Conservation (phyloP, 1,140 invertebrate genomes). For the Laodelphax striatellus region DNA sequence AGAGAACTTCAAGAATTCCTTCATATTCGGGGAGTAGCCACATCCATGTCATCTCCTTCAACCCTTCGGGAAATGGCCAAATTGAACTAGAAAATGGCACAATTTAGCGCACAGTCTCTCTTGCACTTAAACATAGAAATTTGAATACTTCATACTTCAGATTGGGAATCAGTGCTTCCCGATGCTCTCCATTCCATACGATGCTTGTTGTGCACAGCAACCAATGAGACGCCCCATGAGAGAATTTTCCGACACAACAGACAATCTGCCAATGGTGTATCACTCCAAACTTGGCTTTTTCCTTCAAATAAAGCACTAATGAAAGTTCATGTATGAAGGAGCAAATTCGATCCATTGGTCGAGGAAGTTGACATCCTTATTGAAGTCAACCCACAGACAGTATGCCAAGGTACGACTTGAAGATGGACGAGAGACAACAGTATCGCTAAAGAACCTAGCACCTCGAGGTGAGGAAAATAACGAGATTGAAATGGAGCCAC, state of each 20-base stretch:
- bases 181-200: too few species aligned
- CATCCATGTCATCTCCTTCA: neutral
- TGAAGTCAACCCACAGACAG: neutral
- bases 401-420: neutral
- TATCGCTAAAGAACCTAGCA: neutral
- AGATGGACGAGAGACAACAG: neutral
- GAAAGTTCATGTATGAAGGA: too few species aligned
- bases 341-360: neutral
- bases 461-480: too few species aligned
- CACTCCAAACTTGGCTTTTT: too few species aligned
- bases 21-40: neutral
- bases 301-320: too few species aligned
- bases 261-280: neutral
- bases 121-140: neutral
- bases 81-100: too few species aligned
- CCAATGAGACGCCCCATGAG: too few species aligned
- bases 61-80: too few species aligned
- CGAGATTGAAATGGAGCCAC: too few species aligned
- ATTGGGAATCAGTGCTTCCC: neutral
- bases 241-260: neutral
- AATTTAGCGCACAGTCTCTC: too few species aligned
- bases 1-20: slow-evolving; percentile 2
- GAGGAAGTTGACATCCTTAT: neutral
- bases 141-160: neutral
- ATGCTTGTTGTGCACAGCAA: too few species aligned